These are phyloP conservation scores for Alviniconcha marisindica DNA, from an alignment of 1,140 invertebrate species.

Conservation along the genomic window DNA sequence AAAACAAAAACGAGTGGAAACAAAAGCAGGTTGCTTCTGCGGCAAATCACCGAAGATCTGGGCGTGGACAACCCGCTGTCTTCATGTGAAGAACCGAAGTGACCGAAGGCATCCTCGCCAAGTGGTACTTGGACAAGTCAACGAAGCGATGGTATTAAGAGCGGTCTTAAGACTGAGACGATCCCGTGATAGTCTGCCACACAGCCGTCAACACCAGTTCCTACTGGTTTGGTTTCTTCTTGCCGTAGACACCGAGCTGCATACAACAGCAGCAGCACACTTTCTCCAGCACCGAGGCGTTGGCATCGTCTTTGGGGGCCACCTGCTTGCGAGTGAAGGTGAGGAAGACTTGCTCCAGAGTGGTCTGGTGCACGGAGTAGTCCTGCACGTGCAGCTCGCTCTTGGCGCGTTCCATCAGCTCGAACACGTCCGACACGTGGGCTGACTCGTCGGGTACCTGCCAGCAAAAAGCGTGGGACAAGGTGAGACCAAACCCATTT, in stretches of 20 bases:
- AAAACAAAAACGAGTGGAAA: too few relatives aligned
- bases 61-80: too few relatives aligned
- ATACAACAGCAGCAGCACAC: slow-evolving; percentile 27
- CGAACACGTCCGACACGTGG: slow-evolving; percentile 81
- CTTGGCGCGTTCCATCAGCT: slow-evolving; percentile 78
- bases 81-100: too few relatives aligned
- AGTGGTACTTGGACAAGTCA: background rate
- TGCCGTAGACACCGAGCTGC: background rate
- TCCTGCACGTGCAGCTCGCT: slow-evolving; percentile 81
- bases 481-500: too few relatives aligned
- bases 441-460: slow-evolving; percentile 71
- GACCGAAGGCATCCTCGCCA: background rate
- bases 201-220: too few relatives aligned
- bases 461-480: too few relatives aligned
- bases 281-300: background rate
- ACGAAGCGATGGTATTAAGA: background rate
- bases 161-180: background rate
- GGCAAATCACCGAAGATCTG: too few relatives aligned
- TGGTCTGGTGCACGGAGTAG: slow-evolving; percentile 86
- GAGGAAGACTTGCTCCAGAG: slow-evolving; percentile 84
- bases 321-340: slow-evolving; percentile 76
- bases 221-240: too few relatives aligned
- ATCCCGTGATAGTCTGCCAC: background rate
- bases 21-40: too few relatives aligned
- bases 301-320: slow-evolving; percentile 40